Evolutionary conservation across 2,797 vertebrate species (phyloP), one percentile per base, ranked within the genome.

Genomic region (Artibeus lituratus): DNA sequence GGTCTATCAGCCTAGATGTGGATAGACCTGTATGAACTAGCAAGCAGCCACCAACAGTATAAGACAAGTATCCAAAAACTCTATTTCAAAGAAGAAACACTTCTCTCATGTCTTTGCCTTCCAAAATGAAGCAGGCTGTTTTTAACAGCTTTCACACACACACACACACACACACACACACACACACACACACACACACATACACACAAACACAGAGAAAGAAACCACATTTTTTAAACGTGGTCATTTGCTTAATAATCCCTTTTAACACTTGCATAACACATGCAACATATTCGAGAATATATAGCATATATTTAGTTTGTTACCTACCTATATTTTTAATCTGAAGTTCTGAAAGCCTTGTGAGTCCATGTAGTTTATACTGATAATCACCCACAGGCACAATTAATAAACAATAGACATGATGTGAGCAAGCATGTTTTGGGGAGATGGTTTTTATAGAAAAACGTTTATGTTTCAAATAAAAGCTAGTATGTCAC

Each of bases 1-100:
- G 73, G 51, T 90, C 80, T 70, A 24, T 94, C 96, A 97, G 96
- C 97, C 96, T 98, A 96, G 96, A 96, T 98, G 97, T 91, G 97
- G 97, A 97, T 76, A 90, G 87, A 95, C 90, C 74, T 97, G 94
- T 81, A 97, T 62, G 95, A 97, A 97, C 94, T 86, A 98, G 87
- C 96, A 95, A 97, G 85, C 32, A 76, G 57, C 62, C 97, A 98
- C 94, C 96, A 97, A 94, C 74, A 96, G 92, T 83, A 69, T 81
- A 96, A 97, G 65, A n/a, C 81, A 88, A 95, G 95, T 94, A 94
- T 95, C 93, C 96, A 91, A 93, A 95, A 97, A 94, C 70, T 97
- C 96, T 96, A 94, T 65, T 93, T 94, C 77, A 87, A 78, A 86
- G 47, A 92, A 95, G 78, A 65, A 88, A 97, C 92, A 96, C 80